Evolutionary conservation across 2,113 vertebrate species (phyloP).

Genomic region (Antigone vipio): DNA sequence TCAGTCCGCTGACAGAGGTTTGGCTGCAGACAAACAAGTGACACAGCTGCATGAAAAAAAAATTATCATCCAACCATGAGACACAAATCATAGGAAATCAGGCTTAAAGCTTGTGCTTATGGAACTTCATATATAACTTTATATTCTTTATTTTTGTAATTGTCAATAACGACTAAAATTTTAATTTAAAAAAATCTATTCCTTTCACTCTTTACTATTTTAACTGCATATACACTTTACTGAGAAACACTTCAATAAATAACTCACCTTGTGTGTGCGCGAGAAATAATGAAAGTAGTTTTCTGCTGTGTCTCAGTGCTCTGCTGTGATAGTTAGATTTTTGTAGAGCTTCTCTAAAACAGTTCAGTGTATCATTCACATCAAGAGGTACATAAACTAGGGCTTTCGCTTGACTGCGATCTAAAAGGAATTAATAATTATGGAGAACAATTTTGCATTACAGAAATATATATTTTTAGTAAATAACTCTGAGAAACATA

Average conservation of each 20-base stretch:
- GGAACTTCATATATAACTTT: neutral
- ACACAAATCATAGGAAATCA: neutral
- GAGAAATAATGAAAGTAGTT: constrained; percentile 82
- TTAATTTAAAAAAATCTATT: neutral
- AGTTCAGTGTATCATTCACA: constrained; percentile 82
- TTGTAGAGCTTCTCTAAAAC: constrained; percentile 82
- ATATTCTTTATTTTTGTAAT: neutral
- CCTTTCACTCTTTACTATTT: neutral
- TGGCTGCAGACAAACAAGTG: neutral
- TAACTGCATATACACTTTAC: neutral
- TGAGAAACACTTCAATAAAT: neutral
- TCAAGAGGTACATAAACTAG: constrained; percentile 86
- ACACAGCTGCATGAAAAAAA: neutral
- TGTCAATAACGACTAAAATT: neutral
- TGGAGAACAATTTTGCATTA: neutral
- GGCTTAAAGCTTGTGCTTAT: neutral
- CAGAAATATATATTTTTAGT: neutral
- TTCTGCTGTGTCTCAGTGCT: constrained; percentile 84
- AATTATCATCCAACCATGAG: neutral
- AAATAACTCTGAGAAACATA: neutral
- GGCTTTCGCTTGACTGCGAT: constrained; percentile 61
- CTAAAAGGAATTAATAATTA: constrained; percentile 64
- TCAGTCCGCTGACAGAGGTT: neutral
- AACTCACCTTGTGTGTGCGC: constrained; percentile 85
- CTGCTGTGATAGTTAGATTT: constrained; percentile 76